Percentiles rank a stretch among this genome's conserved stretches.
phyloP scores from a whole-genome alignment of 2,113 vertebrate genomes.

The Scalopus aquaticus region DNA sequence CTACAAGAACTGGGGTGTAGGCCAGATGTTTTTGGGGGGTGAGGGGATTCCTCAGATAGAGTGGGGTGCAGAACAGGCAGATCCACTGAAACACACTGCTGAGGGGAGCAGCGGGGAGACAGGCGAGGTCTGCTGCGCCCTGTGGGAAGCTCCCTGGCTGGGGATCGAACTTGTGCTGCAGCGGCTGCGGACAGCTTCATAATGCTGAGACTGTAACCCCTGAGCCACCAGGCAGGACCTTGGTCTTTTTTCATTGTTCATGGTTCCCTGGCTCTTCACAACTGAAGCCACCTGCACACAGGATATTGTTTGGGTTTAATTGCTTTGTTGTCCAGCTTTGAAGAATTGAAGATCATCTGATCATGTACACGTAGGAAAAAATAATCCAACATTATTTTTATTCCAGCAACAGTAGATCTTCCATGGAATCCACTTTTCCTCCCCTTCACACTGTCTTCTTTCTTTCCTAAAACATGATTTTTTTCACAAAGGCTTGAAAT shows the following conservation, averaged over 20 bases:
- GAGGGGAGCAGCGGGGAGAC: no score
- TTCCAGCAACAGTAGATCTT: not conserved
- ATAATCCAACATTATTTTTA: not conserved
- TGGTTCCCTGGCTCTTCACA: not conserved
- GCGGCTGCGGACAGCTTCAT: no score
- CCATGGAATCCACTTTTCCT: not conserved
- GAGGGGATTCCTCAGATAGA: no score
- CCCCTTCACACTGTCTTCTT: fast-evolving
- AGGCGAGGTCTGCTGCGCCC: no score
- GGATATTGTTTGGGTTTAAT: not conserved
- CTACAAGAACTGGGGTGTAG: no score
- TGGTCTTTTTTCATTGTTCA: not conserved
- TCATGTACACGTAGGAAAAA: not conserved
- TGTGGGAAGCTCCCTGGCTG: no score
- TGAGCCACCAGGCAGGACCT: no score
- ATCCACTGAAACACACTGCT: no score
- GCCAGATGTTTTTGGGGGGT: no score
- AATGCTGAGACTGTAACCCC: no score
- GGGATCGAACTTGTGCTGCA: no score
- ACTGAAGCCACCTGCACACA: not conserved
- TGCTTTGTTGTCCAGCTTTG: not conserved
- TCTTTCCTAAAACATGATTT: not conserved
- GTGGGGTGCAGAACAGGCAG: no score
- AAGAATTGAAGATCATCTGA: not conserved
- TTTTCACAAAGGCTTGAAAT: not conserved